These are phyloP conservation scores for Propithecus coquereli DNA, from an alignment of 2,113 vertebrate genomes.

Conservation along the genomic window DNA sequence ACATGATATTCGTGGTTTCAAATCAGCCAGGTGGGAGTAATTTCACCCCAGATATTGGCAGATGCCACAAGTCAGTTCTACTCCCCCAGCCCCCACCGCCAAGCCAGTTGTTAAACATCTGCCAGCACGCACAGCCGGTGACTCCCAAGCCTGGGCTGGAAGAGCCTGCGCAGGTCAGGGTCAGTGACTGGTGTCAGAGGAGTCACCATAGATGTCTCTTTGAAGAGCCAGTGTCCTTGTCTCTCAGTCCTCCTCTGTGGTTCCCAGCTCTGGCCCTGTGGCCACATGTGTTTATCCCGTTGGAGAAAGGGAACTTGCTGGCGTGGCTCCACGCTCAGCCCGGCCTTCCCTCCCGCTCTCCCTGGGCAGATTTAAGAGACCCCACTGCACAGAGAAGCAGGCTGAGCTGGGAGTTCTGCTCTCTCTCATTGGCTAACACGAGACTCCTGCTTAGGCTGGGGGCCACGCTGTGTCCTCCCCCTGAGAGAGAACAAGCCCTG, in stretches of 20 bases:
- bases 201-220: fast-evolving
- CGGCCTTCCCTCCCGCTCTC: not conserved
- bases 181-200: no score
- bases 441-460: not conserved
- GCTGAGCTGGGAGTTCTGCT: not conserved
- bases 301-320: not conserved
- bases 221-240: not conserved
- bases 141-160: not conserved
- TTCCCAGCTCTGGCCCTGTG: not conserved
- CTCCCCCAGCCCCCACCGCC: not conserved
- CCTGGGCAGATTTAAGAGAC: not conserved
- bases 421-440: not conserved
- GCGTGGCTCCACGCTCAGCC: fast-evolving
- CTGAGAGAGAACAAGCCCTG: not conserved
- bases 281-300: fast-evolving
- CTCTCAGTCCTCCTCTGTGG: not conserved
- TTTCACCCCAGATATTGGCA: not conserved
- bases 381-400: not conserved
- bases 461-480: not conserved
- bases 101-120: not conserved
- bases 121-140: not conserved
- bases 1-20: not conserved
- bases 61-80: fast-evolving
- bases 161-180: not conserved
- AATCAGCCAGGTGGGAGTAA: not conserved